A percentile compares a stretch with the other conserved stretches of the same genome.
Conservation (phyloP, 2,113 vertebrate genomes). For the Calidris pugnax region DNA sequence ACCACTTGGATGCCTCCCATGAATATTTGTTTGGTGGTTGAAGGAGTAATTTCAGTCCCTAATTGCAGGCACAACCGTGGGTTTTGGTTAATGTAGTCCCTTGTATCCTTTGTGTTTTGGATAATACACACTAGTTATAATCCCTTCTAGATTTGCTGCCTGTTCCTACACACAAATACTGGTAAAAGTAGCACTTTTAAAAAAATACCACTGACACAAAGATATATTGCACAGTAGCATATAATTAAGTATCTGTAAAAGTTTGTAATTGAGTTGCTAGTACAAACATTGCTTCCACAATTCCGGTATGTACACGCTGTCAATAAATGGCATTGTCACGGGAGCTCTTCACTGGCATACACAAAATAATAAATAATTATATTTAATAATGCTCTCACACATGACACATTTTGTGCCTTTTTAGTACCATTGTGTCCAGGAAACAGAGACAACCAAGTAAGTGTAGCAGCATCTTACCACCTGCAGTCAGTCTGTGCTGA, state of each 20-base stretch:
- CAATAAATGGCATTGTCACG: not conserved
- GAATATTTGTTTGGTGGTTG: not conserved
- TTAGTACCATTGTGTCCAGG: too few species aligned
- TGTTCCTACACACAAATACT: not conserved
- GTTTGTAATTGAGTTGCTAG: not conserved
- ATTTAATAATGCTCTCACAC: not conserved
- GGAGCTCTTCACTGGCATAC: not conserved
- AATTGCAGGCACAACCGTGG: not conserved
- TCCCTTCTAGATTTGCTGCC: not conserved
- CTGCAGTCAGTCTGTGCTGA: not conserved
- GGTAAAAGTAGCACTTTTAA: not conserved
- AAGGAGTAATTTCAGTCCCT: not conserved
- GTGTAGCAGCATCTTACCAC: fast-evolving
- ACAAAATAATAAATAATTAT: not conserved
- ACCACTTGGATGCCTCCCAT: not conserved
- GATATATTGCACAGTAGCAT: not conserved
- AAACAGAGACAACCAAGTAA: too few species aligned
- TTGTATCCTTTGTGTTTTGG: not conserved
- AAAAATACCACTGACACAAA: not conserved
- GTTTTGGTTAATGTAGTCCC: not conserved
- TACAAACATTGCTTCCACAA: not conserved
- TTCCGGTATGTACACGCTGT: fast-evolving
- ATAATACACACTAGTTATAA: fast-evolving
- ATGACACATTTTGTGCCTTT: not conserved
- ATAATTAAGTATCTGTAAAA: not conserved